These are phyloP conservation scores for Megamerina dolium DNA, from an alignment of 2,888 invertebrate genomes.

Conservation along the genomic window DNA sequence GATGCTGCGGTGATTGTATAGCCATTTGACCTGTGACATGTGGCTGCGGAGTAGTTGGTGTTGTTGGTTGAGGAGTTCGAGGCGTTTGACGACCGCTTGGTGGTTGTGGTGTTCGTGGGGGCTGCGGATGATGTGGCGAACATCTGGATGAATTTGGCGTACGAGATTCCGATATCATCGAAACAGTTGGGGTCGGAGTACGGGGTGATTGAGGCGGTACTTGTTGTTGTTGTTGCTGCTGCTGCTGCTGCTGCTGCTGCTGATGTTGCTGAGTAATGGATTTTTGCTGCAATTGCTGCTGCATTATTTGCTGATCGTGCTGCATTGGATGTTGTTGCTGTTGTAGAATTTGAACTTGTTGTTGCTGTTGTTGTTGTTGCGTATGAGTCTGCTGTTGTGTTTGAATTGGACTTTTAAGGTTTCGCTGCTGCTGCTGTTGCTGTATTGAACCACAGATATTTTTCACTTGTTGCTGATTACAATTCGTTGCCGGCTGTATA, in stretches of 20 bases:
- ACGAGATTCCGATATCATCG: conserved; percentile 8
- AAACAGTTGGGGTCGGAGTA: conserved; percentile 21
- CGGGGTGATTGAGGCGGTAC: conserved; percentile 15
- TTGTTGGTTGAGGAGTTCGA: conserved; percentile 36
- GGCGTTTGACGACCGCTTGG: conserved; percentile 33
- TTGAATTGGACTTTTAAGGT: conserved; percentile 23
- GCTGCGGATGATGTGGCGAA: conserved; percentile 19
- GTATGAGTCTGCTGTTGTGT: conserved; percentile 26
- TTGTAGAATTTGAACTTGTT: conserved; percentile 23
- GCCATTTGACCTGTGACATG: conserved; percentile 9
- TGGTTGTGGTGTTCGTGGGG: conserved; percentile 31
- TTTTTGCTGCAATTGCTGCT: conserved; percentile 18
- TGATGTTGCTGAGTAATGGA: conserved; percentile 28
- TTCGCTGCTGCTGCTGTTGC: conserved; percentile 18
- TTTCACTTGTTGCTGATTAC: conserved; percentile 30
- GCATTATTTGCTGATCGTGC: conserved; percentile 24
- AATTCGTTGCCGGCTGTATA: no score
- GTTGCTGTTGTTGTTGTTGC: conserved; percentile 22
- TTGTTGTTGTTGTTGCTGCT: conserved; percentile 27
- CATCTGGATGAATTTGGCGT: conserved; percentile 23
- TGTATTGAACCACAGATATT: conserved; percentile 8
- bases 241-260: conserved; percentile 31
- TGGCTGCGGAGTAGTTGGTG: conserved; percentile 31
- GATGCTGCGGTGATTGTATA: conserved; percentile 36
- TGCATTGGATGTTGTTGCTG: conserved; percentile 33